Evolutionary conservation across 2,113 vertebrate species (phyloP).

Genomic region (Gambusia holbrooki): DNA sequence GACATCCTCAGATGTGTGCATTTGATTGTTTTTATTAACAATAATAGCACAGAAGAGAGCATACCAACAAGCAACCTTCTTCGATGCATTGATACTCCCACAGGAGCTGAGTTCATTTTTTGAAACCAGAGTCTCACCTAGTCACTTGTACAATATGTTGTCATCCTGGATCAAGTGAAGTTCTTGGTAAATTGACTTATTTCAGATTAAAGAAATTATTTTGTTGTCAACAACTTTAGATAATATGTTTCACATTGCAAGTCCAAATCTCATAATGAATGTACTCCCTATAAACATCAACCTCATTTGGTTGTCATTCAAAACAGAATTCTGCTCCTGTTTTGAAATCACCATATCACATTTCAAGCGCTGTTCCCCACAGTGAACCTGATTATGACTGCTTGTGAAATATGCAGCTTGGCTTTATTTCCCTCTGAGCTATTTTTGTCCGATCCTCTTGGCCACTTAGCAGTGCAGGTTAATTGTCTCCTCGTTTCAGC

Average conservation of each 20-base stretch:
- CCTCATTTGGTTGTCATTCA: background rate
- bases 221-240: constrained; percentile 5
- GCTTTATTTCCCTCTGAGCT: constrained; percentile 67
- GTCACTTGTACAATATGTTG: constrained; percentile 28
- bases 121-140: constrained; percentile 12
- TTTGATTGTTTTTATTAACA: background rate
- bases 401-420: constrained; percentile 67
- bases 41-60: constrained; percentile 8
- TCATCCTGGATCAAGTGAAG: constrained; percentile 12
- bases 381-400: constrained; percentile 40
- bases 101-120: constrained; percentile 28
- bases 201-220: constrained; percentile 1
- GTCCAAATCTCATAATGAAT: constrained; percentile 1
- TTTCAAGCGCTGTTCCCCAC: constrained; percentile 34
- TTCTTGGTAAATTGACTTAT: constrained; percentile 7
- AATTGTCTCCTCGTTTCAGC: constrained; percentile 73
- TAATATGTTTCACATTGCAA: constrained; percentile 6
- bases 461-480: constrained; percentile 74
- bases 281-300: constrained; percentile 3
- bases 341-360: constrained; percentile 21
- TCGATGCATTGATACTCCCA: constrained; percentile 35
- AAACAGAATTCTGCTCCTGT: constrained; percentile 7
- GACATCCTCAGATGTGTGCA: background rate
- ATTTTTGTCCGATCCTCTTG: constrained; percentile 68
- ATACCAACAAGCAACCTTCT: constrained; percentile 22